phyloP scores from a whole-genome alignment of 2,888 invertebrate species.

The Ellobium chinense region DNA sequence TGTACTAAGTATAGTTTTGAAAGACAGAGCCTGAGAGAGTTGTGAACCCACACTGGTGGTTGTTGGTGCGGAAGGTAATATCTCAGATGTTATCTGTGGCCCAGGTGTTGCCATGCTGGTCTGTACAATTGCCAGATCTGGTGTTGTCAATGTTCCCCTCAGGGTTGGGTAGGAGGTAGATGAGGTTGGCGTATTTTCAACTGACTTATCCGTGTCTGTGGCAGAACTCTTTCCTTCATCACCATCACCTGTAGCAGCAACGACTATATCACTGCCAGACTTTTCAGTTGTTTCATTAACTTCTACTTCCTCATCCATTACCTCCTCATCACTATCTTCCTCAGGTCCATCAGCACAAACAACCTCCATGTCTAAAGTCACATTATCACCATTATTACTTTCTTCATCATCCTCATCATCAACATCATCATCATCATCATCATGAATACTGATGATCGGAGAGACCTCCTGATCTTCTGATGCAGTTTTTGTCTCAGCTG shows the following conservation, averaged over 20 bases:
- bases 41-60: no score
- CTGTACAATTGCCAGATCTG: no score
- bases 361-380: slow-evolving; percentile 41
- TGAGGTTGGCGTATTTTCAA: background rate
- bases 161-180: slow-evolving; percentile 3
- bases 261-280: no score
- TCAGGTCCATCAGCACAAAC: background rate
- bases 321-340: slow-evolving; percentile 10
- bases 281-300: background rate
- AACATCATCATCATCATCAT: slow-evolving; percentile 35
- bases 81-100: no score
- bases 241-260: background rate
- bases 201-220: no score
- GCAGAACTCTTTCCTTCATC: no score
- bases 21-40: no score
- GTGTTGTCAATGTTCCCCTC: background rate
- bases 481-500: no score
- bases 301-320: background rate
- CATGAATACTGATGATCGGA: slow-evolving; percentile 23
- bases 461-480: no score
- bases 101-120: no score
- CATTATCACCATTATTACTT: background rate
- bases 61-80: no score
- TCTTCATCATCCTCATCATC: slow-evolving; percentile 31
- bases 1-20: no score